Evolutionary conservation across 2,113 vertebrate species (phyloP).

Genomic region (Phocoena phocoena): DNA sequence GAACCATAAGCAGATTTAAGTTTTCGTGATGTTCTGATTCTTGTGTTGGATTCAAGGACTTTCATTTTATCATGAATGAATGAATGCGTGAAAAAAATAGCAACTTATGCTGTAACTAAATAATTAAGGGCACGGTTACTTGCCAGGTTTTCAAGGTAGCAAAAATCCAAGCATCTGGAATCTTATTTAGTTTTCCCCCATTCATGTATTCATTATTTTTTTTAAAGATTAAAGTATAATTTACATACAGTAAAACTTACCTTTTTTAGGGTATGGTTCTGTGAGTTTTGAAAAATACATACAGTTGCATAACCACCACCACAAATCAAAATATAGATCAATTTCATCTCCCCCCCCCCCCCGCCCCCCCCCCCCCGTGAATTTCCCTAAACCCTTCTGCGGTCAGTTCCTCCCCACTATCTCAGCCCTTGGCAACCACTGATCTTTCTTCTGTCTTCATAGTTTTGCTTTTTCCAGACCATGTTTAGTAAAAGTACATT

Average conservation of each 20-base stretch:
- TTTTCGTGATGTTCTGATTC: constrained; percentile 18
- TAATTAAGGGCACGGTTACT: neutral
- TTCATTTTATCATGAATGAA: constrained; percentile 10
- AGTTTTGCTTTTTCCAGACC: neutral
- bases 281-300: neutral
- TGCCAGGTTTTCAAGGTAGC: neutral
- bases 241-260: neutral
- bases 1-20: neutral
- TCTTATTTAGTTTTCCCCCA: neutral
- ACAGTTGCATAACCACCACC: neutral
- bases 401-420: neutral
- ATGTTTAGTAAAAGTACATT: neutral
- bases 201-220: neutral
- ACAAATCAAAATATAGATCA: neutral
- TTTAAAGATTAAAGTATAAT: neutral
- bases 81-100: neutral
- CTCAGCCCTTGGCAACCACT: neutral
- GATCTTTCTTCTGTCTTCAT: neutral
- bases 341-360: neutral
- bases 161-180: neutral
- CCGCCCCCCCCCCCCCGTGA: neutral
- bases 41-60: neutral
- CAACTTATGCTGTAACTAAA: neutral
- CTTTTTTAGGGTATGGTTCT: neutral
- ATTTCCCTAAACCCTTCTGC: neutral